These are phyloP conservation scores for Sclerurus mexicanus DNA, from an alignment of 2,113 vertebrate genomes.

Conservation along the genomic window DNA sequence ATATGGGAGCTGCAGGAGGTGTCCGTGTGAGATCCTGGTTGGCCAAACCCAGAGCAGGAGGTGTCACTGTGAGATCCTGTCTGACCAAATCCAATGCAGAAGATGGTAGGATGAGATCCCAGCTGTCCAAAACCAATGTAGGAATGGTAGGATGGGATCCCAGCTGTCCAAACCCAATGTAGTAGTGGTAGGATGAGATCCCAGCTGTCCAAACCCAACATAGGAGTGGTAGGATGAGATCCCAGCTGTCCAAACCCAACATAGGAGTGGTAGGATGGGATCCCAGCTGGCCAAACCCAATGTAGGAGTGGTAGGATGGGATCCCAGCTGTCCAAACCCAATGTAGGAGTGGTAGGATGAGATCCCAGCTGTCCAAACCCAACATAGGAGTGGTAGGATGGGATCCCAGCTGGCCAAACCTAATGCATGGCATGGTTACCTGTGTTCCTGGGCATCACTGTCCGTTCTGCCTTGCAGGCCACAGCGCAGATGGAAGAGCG, in stretches of 20 bases:
- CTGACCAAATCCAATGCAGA: background rate
- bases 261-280: background rate
- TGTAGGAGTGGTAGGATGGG: background rate
- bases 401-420: fast-evolving
- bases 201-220: fast-evolving
- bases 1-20: background rate
- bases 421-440: fast-evolving
- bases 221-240: background rate
- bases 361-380: background rate
- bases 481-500: conserved; percentile 97
- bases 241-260: background rate
- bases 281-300: fast-evolving
- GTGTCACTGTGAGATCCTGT: background rate
- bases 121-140: background rate
- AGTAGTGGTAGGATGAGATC: background rate
- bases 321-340: fast-evolving
- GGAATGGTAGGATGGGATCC: background rate
- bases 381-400: fast-evolving
- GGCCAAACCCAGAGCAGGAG: background rate
- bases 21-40: background rate
- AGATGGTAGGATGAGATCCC: background rate
- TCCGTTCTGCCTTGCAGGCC: conserved; percentile 74
- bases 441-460: fast-evolving
- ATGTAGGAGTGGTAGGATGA: background rate
- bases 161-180: background rate